Evolutionary conservation across 2,797 vertebrate genomes (phyloP), one percentile per base, ranked within the genome.

Genomic region (Lithobates sylvaticus): DNA sequence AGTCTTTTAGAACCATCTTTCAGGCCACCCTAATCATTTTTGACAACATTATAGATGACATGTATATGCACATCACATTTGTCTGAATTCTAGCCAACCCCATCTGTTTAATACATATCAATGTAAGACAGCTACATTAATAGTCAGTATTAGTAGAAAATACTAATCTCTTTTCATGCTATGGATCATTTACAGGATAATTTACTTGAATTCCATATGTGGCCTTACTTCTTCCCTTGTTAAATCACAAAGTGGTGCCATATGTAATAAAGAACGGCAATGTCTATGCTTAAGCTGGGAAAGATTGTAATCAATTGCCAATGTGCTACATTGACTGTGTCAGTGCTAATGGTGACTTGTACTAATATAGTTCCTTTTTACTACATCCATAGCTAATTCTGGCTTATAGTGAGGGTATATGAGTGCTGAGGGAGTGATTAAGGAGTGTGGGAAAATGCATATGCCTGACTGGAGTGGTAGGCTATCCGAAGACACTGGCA

Each of bases 51-150:
- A 64, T 42, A n/a, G 34, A 34, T 21, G 1, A 13, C 15, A 79
- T 42, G n/a, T 79, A 54, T 54, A 54, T 54, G 58, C 36, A 61
- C n/a, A 81, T 71, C 12, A 72, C 47, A 36, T n/a, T 39, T 61
- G 71, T 18, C 47, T 81, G 69, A 50, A 81, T 36, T 61, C 23
- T 50, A 39, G 32, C 29, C 69, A 72, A 61, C 26, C 23, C 21
- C 68, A 81, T 47, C 79, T 81, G 47, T 32, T 80, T 26, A 80
- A 36, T 80, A 47, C 36, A 69, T 81, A 72, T 36, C 69, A 61
- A 12, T 72, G 69, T 50, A 54, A 72, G 47, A 81, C 32, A 50
- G 21, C 65, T 69, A 54, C 18, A 54, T 5, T 71, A 81, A 58
- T 71, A 71, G 26, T 18, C 1, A n/a, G 70, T 18, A 26, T 61